Evolutionary conservation across 2,888 invertebrate genomes (phyloP).

Genomic region (Bombyx huttoni): DNA sequence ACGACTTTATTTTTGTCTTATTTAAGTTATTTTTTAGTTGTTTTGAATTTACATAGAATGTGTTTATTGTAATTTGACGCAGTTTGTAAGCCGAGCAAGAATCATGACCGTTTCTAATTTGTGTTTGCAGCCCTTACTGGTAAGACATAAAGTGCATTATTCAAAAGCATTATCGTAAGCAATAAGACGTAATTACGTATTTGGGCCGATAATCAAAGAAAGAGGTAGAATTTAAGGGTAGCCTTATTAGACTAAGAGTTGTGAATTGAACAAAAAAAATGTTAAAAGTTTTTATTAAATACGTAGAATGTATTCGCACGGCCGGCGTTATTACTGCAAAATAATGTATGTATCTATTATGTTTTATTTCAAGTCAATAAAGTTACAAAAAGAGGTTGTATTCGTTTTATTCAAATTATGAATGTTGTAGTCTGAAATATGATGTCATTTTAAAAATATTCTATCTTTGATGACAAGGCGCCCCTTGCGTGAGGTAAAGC

Average conservation of each 20-base stretch:
- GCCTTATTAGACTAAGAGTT: slow-evolving; percentile 67
- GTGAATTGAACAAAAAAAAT: slow-evolving; percentile 35
- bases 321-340: slow-evolving; percentile 59
- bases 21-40: no score
- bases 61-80: no score
- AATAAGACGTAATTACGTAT: slow-evolving; percentile 32
- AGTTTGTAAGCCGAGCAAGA: no score
- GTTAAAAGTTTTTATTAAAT: slow-evolving; percentile 45
- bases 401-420: slow-evolving; percentile 17
- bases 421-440: no score
- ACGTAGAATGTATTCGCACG: slow-evolving; percentile 53
- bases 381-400: slow-evolving; percentile 38
- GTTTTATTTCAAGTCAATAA: slow-evolving; percentile 60
- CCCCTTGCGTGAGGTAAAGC: no score
- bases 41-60: no score
- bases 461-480: no score
- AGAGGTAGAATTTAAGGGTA: slow-evolving; percentile 62
- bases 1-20: no score
- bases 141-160: slow-evolving; percentile 5
- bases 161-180: slow-evolving; percentile 25
- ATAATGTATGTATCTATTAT: slow-evolving; percentile 52
- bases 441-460: no score
- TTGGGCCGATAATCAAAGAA: slow-evolving; percentile 36
- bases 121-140: no score
- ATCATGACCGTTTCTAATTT: no score